Base-by-base conservation (phyloP, 2,797 vertebrate genomes). In the Semotilus atromaculatus region DNA sequence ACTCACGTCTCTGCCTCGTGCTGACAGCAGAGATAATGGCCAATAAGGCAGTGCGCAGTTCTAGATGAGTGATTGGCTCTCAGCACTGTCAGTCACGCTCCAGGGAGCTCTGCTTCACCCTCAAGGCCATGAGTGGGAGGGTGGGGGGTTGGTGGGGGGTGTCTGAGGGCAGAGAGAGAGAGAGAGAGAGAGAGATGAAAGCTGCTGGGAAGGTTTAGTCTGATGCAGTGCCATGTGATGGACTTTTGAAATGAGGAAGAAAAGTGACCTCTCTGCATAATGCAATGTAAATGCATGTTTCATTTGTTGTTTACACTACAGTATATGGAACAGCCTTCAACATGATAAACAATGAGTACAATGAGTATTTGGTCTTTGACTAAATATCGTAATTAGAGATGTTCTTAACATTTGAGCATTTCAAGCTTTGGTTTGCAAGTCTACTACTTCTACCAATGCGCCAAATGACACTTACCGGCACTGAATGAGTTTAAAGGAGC, bases 11-110 rank as follows among this genome's bases (percentile, higher is more conserved):
- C 88, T 92, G 94, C 94, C 38, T 75, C 87, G 29, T 36, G 18
- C 92, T 94, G 94, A 95, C 93, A 94, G 96, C 90, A 95, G 92
- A 97, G 97, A 97, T 98, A 98, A 98, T 97, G 96, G 96, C 95
- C 96, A 97, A 96, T 97, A 97, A 97, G 96, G 94, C 92, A 85
- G 92, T 90, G 95, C 95, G 93, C 94, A 95, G 95, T 94, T 97
- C 95, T 87, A 84, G 94, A 94, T 95, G 97, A 97, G 94, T 96
- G 96, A 97, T 95, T 96, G 94, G 95, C 95, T 95, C 94, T 90
- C 88, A 94, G 94, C 94, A 94, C 93, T 87, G 91, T 92, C 92
- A 95, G 94, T 95, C 94, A 93, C 90, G 93, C 89, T 89, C 92
- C 89, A 92, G 90, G 91, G 93, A 94, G 95, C 92, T 94, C 94